These are phyloP conservation scores for Operophtera brumata DNA, from an alignment of 2,888 invertebrate genomes.

Conservation along the genomic window DNA sequence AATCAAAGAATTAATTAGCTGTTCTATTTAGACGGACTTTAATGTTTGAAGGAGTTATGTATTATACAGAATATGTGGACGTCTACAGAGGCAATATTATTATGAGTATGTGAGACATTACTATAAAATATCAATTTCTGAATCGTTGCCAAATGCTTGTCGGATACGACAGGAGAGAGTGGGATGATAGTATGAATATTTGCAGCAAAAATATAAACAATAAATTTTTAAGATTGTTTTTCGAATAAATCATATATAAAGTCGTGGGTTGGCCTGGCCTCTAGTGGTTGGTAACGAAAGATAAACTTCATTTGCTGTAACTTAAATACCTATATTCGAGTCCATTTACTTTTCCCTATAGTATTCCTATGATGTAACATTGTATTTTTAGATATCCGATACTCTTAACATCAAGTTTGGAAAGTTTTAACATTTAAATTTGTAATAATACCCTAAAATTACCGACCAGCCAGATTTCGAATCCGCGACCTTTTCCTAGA, in stretches of 20 bases:
- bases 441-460: no score
- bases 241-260: conserved; percentile 51
- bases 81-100: conserved; percentile 62
- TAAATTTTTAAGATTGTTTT: conserved; percentile 50
- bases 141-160: conserved; percentile 68
- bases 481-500: no score
- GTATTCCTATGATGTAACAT: no score
- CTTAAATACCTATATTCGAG: background rate
- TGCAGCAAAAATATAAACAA: conserved; percentile 58
- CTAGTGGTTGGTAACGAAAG: conserved; percentile 3
- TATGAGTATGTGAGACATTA: conserved; percentile 73
- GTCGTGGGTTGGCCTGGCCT: conserved; percentile 11
- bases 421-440: no score
- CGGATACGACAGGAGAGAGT: conserved; percentile 52
- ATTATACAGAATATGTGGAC: conserved; percentile 58
- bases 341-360: no score
- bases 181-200: conserved; percentile 55
- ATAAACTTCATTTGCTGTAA: background rate
- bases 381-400: no score
- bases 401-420: no score
- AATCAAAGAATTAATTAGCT: conserved; percentile 52
- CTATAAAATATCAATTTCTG: conserved; percentile 72
- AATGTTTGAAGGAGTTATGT: conserved; percentile 62
- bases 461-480: no score
- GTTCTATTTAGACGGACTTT: conserved; percentile 53